phyloP scores from a whole-genome alignment of 2,888 invertebrate genomes.

The Schizaphis graminum region DNA sequence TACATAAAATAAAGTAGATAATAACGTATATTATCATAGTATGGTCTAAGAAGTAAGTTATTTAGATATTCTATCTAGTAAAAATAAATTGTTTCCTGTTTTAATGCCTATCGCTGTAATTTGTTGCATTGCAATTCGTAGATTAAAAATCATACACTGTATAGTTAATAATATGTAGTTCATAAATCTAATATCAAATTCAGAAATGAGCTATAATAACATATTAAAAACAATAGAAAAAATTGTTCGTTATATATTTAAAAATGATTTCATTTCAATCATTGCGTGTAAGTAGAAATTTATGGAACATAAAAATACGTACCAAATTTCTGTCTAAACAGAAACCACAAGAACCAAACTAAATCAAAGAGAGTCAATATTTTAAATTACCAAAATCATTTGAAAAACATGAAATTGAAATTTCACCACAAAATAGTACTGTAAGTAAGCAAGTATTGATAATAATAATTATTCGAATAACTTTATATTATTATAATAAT shows the following conservation, averaged over 20 bases:
- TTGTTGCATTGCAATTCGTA: not conserved
- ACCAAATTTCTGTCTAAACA: not conserved
- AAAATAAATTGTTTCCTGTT: not conserved
- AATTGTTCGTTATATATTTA: not conserved
- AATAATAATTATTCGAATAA: not conserved
- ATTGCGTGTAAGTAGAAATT: not conserved
- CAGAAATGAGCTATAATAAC: not conserved
- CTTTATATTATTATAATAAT: too few species aligned
- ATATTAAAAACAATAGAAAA: not conserved
- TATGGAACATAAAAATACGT: not conserved
- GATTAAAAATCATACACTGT: not conserved
- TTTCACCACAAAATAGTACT: not conserved
- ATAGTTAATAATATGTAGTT: not conserved
- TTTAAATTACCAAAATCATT: not conserved
- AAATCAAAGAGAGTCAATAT: not conserved
- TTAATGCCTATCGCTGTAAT: too few species aligned
- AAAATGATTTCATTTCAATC: not conserved
- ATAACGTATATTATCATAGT: too few species aligned
- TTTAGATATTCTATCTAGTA: not conserved
- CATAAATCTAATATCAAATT: not conserved
- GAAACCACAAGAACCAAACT: not conserved
- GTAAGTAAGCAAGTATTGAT: not conserved
- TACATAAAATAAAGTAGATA: too few species aligned
- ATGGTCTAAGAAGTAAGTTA: too few species aligned
- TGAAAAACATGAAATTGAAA: not conserved